phyloP scores from a whole-genome alignment of 2,113 vertebrate species.

The Alethe diademata region DNA sequence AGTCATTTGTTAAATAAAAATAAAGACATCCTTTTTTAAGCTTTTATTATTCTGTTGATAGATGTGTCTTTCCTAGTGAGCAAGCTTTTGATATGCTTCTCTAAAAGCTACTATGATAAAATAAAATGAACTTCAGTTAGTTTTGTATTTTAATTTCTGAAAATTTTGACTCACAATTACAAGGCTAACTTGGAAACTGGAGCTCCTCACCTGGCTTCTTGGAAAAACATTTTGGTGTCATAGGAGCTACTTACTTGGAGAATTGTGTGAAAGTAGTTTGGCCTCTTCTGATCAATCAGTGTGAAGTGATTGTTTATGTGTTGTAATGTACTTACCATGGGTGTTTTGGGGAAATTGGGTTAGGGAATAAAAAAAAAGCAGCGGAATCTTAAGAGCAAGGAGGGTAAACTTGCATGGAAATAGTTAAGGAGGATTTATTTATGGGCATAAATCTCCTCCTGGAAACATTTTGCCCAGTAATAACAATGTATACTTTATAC shows the following conservation, averaged over 20 bases:
- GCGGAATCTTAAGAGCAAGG: background rate
- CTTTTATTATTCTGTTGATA: constrained; percentile 59
- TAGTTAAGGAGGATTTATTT: background rate
- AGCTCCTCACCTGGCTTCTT: background rate
- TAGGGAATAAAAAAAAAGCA: background rate
- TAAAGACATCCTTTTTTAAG: constrained; percentile 86
- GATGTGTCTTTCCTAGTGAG: constrained; percentile 66
- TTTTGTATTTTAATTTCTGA: constrained; percentile 30
- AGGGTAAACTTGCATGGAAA: background rate
- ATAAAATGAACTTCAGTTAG: background rate
- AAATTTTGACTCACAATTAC: background rate
- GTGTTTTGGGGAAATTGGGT: background rate
- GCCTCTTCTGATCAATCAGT: background rate
- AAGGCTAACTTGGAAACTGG: background rate
- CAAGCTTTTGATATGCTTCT: constrained; percentile 56
- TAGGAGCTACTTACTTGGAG: constrained; percentile 4
- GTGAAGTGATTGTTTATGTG: background rate
- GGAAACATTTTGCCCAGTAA: background rate
- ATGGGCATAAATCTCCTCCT: background rate
- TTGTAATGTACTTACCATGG: background rate
- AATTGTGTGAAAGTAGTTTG: constrained; percentile 20
- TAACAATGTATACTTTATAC: background rate
- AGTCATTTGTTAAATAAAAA: constrained; percentile 61
- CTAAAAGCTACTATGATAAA: constrained; percentile 60
- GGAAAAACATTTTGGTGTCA: background rate